These are phyloP conservation scores for Orthonevra nobilis DNA, from an alignment of 2,888 invertebrate genomes.

Conservation along the genomic window DNA sequence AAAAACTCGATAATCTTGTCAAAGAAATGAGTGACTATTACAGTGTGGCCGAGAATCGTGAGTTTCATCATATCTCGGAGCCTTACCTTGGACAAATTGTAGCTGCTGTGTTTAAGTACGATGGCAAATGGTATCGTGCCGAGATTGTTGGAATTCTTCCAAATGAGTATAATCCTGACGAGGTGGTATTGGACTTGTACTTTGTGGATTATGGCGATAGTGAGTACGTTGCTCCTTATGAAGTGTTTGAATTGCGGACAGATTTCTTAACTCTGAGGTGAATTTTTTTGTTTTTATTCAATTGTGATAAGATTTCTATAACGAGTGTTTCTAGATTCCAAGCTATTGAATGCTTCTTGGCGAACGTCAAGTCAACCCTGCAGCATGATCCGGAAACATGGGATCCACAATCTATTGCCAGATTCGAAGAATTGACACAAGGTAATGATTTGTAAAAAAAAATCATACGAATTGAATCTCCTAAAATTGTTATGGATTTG, in stretches of 20 bases:
- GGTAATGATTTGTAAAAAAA: no score
- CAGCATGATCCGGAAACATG: constrained; percentile 81
- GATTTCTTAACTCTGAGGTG: constrained; percentile 82
- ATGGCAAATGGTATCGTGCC: constrained; percentile 86
- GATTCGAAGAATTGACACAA: constrained; percentile 87
- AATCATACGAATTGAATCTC: no score
- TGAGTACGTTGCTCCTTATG: constrained; percentile 84
- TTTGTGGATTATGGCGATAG: constrained; percentile 95
- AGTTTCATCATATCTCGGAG: constrained; percentile 82
- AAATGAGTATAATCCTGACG: constrained; percentile 83
- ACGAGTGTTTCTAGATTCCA: constrained; percentile 80
- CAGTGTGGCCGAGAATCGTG: constrained; percentile 83
- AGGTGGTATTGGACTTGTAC: constrained; percentile 86
- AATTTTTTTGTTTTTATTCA: constrained; percentile 2
- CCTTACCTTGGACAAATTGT: constrained; percentile 89
- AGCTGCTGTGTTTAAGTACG: constrained; percentile 90
- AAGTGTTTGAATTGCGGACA: constrained; percentile 87
- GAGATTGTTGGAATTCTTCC: constrained; percentile 85
- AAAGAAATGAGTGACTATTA: constrained; percentile 92
- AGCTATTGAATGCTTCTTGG: constrained; percentile 93
- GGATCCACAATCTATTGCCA: constrained; percentile 84
- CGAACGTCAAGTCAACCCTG: constrained; percentile 85
- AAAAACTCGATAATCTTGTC: constrained; percentile 89
- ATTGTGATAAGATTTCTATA: background rate
- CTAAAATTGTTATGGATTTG: no score